phyloP scores from a whole-genome alignment of 2,797 vertebrate species.

The Apogon hyalosoma region DNA sequence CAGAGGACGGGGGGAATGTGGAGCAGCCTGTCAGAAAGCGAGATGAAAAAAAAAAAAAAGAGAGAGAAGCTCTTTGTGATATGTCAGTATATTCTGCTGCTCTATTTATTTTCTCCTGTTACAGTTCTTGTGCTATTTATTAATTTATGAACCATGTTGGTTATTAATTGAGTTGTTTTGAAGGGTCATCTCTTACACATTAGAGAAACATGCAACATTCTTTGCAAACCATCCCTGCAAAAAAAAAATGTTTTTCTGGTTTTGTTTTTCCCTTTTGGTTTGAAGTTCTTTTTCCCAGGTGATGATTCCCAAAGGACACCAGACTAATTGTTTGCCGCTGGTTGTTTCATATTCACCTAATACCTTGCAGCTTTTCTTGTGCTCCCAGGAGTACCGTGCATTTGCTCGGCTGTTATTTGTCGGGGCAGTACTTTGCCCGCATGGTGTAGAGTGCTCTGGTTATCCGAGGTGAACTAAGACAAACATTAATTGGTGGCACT shows the following conservation, averaged over 20 bases:
- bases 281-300: constrained; percentile 29
- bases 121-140: constrained; percentile 16
- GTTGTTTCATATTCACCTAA: constrained; percentile 65
- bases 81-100: constrained; percentile 24
- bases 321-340: constrained; percentile 65
- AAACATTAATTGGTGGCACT: constrained; percentile 80
- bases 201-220: constrained; percentile 1
- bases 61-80: constrained; percentile 13
- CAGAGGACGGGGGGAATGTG: constrained; percentile 50
- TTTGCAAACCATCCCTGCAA: constrained; percentile 5
- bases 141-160: constrained; percentile 7
- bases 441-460: constrained; percentile 58
- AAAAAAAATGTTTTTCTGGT: constrained; percentile 11
- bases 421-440: constrained; percentile 61
- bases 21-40: constrained; percentile 33
- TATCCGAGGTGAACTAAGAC: constrained; percentile 75
- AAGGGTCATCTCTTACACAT: constrained; percentile 32
- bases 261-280: constrained; percentile 12
- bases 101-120: constrained; percentile 22
- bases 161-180: constrained; percentile 22
- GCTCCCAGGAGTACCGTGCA: constrained; percentile 62
- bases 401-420: constrained; percentile 71
- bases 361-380: constrained; percentile 62
- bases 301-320: constrained; percentile 46
- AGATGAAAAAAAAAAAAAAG: constrained; percentile 16